phyloP scores from a whole-genome alignment of 2,888 invertebrate genomes.

The Orthosia cruda region DNA sequence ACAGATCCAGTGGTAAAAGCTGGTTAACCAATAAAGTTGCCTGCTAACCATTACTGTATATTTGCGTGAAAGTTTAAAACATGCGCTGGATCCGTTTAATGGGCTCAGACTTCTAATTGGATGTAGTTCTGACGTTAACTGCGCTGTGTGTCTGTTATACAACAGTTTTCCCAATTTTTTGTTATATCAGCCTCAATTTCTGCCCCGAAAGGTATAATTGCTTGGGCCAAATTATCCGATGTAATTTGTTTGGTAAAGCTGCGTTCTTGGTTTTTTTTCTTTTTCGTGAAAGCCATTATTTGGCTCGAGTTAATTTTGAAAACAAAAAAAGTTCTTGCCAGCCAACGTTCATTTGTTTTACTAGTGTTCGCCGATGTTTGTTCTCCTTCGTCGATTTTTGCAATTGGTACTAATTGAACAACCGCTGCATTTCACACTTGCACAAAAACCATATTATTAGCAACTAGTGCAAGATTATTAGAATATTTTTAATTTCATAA shows the following conservation, averaged over 20 bases:
- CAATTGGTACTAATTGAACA: not conserved
- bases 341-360: slow-evolving; percentile 14
- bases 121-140: slow-evolving; percentile 70
- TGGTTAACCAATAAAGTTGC: slow-evolving; percentile 57
- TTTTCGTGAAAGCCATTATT: not conserved
- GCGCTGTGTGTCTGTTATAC: slow-evolving; percentile 61
- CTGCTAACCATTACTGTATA: slow-evolving; percentile 39
- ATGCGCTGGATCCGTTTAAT: slow-evolving; percentile 55
- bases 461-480: too few relatives aligned
- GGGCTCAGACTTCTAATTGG: slow-evolving; percentile 72
- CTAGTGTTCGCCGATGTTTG: slow-evolving; percentile 3
- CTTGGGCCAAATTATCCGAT: slow-evolving; percentile 46
- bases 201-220: slow-evolving; percentile 56
- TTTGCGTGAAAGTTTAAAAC: slow-evolving; percentile 57
- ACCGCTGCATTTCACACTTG: not conserved
- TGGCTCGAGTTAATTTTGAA: slow-evolving; percentile 23
- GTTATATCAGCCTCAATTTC: slow-evolving; percentile 39
- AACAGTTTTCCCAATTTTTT: slow-evolving; percentile 60
- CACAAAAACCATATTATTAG: not conserved
- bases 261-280: slow-evolving; percentile 22
- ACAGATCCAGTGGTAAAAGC: slow-evolving; percentile 46
- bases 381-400: not conserved
- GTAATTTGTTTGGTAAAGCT: slow-evolving; percentile 52
- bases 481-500: not conserved
- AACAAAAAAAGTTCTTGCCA: slow-evolving; percentile 29